These are phyloP conservation scores for Nemopilema nomurai DNA, from an alignment of 30 jellyfish, hydroid and myxozoan species.

Conservation along the genomic window DNA sequence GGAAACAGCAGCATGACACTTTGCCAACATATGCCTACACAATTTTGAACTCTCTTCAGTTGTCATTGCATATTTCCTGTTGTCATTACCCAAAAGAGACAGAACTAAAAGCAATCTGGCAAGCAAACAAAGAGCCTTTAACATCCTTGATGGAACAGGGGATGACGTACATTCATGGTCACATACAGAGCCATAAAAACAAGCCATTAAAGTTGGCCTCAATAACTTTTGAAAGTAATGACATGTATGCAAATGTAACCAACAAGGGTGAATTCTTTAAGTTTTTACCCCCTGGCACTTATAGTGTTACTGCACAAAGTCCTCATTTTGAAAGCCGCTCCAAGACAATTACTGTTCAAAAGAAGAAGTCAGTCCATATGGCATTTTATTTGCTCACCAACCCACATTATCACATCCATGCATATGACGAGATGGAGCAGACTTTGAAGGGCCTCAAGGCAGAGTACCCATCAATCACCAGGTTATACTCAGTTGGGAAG, in stretches of 20 bases:
- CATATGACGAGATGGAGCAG: conserved; percentile 56
- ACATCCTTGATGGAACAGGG: conserved; percentile 78
- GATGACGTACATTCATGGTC: conserved; percentile 77
- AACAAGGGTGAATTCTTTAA: conserved; percentile 76
- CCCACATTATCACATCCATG: conserved; percentile 54
- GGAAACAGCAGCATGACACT: conserved; percentile 65
- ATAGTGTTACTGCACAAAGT: conserved; percentile 73
- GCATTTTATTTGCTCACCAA: conserved; percentile 65
- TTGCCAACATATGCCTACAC: conserved; percentile 68
- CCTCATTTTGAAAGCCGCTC: conserved; percentile 65
- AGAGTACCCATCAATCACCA: conserved; percentile 72
- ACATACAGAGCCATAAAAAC: conserved; percentile 47
- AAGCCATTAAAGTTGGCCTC: conserved; percentile 58
- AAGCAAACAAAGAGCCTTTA: conserved; percentile 74
- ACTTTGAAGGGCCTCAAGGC: conserved; percentile 55
- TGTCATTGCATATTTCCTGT: conserved; percentile 82
- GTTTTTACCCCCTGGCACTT: conserved; percentile 83
- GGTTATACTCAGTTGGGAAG: conserved; percentile 82
- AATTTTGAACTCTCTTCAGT: conserved; percentile 62
- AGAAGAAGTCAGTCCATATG: conserved; percentile 40
- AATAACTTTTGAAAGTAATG: conserved; percentile 47
- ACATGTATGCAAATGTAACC: conserved; percentile 66
- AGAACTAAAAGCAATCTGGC: conserved; percentile 79
- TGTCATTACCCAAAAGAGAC: conserved; percentile 83
- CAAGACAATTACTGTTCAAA: conserved; percentile 16